These are phyloP conservation scores for Bombyx mandarina DNA, from an alignment of 1,140 invertebrate genomes.

Conservation along the genomic window DNA sequence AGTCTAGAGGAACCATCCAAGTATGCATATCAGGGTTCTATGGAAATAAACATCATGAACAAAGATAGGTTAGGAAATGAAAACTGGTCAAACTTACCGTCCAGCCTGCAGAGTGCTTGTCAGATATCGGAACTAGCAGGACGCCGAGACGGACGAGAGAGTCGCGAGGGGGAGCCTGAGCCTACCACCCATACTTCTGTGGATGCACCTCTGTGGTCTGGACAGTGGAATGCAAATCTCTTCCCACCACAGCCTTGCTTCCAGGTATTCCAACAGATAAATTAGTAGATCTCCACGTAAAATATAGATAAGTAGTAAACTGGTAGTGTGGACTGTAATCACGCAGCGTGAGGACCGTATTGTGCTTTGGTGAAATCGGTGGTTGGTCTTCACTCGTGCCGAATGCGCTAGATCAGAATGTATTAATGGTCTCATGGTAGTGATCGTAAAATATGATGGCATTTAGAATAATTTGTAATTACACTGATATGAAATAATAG, in stretches of 20 bases:
- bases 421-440: constrained; percentile 38
- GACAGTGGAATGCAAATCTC: constrained; percentile 54
- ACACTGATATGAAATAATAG: constrained; percentile 25
- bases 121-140: constrained; percentile 72
- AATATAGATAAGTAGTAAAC: constrained; percentile 30
- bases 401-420: constrained; percentile 22
- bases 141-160: constrained; percentile 35
- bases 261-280: constrained; percentile 72
- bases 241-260: constrained; percentile 68
- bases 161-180: constrained; percentile 24
- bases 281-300: constrained; percentile 54
- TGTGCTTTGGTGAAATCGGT: not conserved
- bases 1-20: constrained; percentile 36
- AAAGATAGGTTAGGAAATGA: constrained; percentile 67
- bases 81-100: constrained; percentile 73
- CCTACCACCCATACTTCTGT: constrained; percentile 19
- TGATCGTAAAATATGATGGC: constrained; percentile 18
- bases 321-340: constrained; percentile 31
- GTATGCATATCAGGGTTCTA: constrained; percentile 62
- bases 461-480: constrained; percentile 17
- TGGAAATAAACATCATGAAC: constrained; percentile 67
- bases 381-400: constrained; percentile 12
- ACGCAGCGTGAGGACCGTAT: constrained; percentile 18
- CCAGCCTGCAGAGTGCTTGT: constrained; percentile 72
- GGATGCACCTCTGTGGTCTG: constrained; percentile 55